Evolutionary conservation across 2,113 vertebrate genomes (phyloP).

Genomic region (Crotalus tigris): DNA sequence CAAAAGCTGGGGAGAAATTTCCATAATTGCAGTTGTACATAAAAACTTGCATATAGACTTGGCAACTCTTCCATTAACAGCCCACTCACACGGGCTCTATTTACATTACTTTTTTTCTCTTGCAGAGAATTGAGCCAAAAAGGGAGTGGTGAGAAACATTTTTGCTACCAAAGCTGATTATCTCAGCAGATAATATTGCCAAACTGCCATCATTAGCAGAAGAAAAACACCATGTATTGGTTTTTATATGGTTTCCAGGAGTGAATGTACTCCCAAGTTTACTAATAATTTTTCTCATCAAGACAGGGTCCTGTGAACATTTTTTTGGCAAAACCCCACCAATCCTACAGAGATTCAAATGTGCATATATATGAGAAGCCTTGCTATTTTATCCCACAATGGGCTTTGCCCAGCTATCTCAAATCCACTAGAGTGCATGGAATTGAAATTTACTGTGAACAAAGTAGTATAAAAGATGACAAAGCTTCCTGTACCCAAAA

Average conservation of each 20-base stretch:
- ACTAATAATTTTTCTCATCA: conserved; percentile 10
- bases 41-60: conserved; percentile 64
- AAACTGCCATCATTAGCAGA: conserved; percentile 56
- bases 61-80: conserved; percentile 43
- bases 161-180: conserved; percentile 66
- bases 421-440: neutral
- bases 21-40: conserved; percentile 63
- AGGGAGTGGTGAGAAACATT: conserved; percentile 45
- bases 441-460: neutral
- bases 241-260: conserved; percentile 38
- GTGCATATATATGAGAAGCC: neutral
- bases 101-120: conserved; percentile 53
- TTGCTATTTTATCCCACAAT: neutral
- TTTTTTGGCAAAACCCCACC: neutral
- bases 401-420: neutral
- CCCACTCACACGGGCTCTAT: conserved; percentile 53
- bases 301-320: neutral
- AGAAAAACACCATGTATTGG: conserved; percentile 60
- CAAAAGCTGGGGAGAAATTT: conserved; percentile 58
- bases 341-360: neutral
- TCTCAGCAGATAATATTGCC: conserved; percentile 55
- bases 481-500: neutral
- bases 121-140: conserved; percentile 53
- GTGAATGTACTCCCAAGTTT: neutral
- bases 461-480: neutral